These are phyloP conservation scores for Diplodus puntazzo DNA, from an alignment of 2,797 vertebrate genomes.

Conservation along the genomic window DNA sequence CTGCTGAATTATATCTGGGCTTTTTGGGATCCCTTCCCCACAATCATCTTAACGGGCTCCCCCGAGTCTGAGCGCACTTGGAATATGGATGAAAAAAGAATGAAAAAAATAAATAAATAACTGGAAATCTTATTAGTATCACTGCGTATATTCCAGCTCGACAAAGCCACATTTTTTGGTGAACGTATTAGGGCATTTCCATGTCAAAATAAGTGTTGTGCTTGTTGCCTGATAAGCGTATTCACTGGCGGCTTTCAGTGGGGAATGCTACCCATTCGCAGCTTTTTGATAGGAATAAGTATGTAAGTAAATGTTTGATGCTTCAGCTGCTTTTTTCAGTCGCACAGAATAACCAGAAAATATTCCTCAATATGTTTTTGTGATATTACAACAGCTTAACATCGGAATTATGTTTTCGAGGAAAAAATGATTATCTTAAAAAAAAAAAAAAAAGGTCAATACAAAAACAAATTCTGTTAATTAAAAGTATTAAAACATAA, in stretches of 20 bases:
- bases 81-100: constrained; percentile 8
- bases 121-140: constrained; percentile 45
- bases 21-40: constrained; percentile 52
- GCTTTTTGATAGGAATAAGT: constrained; percentile 42
- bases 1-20: constrained; percentile 57
- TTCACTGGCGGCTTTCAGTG: constrained; percentile 38
- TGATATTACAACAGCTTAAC: constrained; percentile 24
- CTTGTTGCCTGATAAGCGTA: constrained; percentile 28
- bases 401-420: not conserved
- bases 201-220: constrained; percentile 40
- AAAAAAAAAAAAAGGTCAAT: no score
- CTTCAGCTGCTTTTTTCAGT: constrained; percentile 45
- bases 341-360: constrained; percentile 36
- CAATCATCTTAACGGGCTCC: constrained; percentile 54
- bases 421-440: constrained; percentile 8
- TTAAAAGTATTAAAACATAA: not conserved
- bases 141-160: constrained; percentile 21
- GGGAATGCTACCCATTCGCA: constrained; percentile 35
- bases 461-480: not conserved
- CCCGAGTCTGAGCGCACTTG: constrained; percentile 14
- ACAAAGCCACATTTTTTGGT: constrained; percentile 31
- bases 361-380: constrained; percentile 4
- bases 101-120: not conserved
- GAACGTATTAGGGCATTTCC: constrained; percentile 24
- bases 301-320: constrained; percentile 52